Conservation (phyloP, 2,113 vertebrate species). For the Donacobius atricapilla region DNA sequence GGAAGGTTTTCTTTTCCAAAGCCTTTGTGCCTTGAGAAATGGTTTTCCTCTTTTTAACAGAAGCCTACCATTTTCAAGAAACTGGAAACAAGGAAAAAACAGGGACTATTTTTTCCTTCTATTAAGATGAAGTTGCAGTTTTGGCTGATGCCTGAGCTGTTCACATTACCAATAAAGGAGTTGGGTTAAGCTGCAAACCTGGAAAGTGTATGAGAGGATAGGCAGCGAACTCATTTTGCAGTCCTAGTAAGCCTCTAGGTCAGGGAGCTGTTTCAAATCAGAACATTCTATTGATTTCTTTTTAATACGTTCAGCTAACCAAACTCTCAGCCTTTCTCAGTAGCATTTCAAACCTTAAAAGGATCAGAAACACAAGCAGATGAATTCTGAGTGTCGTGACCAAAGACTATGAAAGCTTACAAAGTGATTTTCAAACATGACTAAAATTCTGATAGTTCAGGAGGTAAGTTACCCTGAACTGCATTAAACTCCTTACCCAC, state of each 20-base stretch:
- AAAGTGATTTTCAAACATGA: background rate
- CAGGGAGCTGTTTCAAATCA: background rate
- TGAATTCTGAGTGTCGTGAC: background rate
- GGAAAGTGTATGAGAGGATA: background rate
- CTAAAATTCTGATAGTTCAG: background rate
- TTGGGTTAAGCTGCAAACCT: background rate
- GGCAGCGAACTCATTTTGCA: background rate
- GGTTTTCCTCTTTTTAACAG: background rate
- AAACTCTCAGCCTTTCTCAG: background rate
- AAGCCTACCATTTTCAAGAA: background rate
- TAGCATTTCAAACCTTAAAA: background rate
- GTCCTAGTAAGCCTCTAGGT: background rate
- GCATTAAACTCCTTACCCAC: background rate
- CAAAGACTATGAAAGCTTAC: background rate
- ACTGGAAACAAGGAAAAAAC: background rate
- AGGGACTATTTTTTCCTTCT: background rate
- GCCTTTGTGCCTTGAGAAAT: background rate
- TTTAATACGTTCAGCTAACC: conserved; percentile 19
- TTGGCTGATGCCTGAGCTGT: background rate
- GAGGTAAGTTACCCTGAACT: background rate
- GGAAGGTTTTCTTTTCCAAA: background rate
- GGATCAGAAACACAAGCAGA: background rate
- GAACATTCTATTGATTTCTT: conserved; percentile 13
- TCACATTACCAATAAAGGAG: accelerated
- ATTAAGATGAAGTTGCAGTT: background rate